These are phyloP conservation scores for Takifugu ocellatus DNA, from an alignment of 2,797 vertebrate genomes.

Conservation along the genomic window DNA sequence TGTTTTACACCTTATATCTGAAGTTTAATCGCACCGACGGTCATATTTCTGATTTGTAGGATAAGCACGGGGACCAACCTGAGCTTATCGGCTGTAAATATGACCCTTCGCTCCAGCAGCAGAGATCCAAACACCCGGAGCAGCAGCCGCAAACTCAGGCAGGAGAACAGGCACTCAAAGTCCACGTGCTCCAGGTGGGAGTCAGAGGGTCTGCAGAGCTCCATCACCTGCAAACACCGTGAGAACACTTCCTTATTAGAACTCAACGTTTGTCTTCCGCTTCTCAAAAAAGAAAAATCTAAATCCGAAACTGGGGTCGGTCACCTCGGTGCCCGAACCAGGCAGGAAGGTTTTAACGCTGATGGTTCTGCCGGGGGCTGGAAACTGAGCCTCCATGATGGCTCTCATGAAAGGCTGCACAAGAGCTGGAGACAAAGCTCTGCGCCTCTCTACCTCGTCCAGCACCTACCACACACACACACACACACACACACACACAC, in stretches of 20 bases:
- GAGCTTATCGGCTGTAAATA: slow-evolving; percentile 95
- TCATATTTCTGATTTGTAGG: not conserved
- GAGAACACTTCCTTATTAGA: no score
- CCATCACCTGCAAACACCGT: slow-evolving; percentile 79
- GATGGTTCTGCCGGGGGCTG: slow-evolving; percentile 92
- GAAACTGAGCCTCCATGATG: slow-evolving; percentile 98
- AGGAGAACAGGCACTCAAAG: slow-evolving; percentile 92
- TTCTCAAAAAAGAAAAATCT: not conserved
- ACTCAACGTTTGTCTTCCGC: no score
- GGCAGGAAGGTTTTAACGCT: slow-evolving; percentile 93
- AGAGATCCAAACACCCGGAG: slow-evolving; percentile 90
- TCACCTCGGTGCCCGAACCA: slow-evolving; percentile 93
- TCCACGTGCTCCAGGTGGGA: slow-evolving; percentile 95
- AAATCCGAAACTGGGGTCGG: not conserved
- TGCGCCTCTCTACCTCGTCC: slow-evolving; percentile 94
- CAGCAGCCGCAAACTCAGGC: slow-evolving; percentile 88
- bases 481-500: not conserved
- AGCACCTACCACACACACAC: slow-evolving; percentile 77
- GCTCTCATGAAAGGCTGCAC: slow-evolving; percentile 98
- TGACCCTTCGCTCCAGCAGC: slow-evolving; percentile 92
- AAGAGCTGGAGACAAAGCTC: slow-evolving; percentile 91
- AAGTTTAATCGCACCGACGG: slow-evolving; percentile 15
- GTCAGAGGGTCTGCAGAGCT: slow-evolving; percentile 91
- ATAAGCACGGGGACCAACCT: slow-evolving; percentile 73
- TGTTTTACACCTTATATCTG: slow-evolving; percentile 14